A percentile compares a stretch with the other conserved stretches of the same genome.
Evolutionary conservation across 2,888 invertebrate genomes (phyloP).

Genomic region (Rotaria sp.): DNA sequence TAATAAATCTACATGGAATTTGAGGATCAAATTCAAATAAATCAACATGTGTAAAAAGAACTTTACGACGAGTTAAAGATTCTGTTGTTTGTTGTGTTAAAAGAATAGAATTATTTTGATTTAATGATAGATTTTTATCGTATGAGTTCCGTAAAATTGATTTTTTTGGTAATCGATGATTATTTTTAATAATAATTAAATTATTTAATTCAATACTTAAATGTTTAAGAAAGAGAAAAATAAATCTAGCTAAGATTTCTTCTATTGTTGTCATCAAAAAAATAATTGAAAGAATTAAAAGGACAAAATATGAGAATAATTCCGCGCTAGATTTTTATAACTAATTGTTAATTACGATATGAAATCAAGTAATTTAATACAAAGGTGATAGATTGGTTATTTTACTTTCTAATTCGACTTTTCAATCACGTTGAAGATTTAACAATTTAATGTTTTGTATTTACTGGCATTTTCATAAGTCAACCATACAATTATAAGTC

Average conservation of each 20-base stretch:
- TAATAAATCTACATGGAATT: not conserved
- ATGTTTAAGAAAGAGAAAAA: not conserved
- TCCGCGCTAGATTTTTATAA: not conserved
- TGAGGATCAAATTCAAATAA: not conserved
- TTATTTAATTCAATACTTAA: not conserved
- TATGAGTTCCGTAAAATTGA: not conserved
- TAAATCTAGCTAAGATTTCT: not conserved
- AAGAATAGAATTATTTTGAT: not conserved
- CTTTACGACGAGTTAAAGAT: not conserved
- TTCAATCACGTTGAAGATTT: too few species aligned
- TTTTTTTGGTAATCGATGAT: not conserved
- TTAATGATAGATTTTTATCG: not conserved
- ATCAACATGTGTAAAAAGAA: not conserved
- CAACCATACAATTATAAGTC: too few species aligned
- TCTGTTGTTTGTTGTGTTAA: too few species aligned
- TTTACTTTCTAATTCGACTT: too few species aligned
- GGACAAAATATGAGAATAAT: not conserved
- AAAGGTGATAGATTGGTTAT: too few species aligned
- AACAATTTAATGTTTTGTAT: too few species aligned
- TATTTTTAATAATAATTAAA: not conserved
- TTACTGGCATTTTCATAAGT: too few species aligned
- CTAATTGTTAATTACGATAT: not conserved
- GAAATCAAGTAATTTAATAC: too few species aligned
- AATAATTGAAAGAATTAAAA: too few species aligned
- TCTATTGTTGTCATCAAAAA: not conserved